phyloP scores from a whole-genome alignment of 1,140 invertebrate genomes.

The Ganaspis sp. region DNA sequence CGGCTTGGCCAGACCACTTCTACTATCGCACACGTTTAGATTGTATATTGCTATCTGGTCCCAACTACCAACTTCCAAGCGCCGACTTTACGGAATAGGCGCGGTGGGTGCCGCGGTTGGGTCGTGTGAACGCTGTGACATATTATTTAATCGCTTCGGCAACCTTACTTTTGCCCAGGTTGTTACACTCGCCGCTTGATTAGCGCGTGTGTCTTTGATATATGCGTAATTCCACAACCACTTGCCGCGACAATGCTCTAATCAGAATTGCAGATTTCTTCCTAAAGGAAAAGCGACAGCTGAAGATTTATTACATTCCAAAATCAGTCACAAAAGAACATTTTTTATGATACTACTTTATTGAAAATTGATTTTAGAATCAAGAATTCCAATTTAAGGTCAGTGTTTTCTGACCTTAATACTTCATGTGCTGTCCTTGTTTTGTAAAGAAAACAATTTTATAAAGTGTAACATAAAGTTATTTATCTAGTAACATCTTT shows the following conservation, averaged over 20 bases:
- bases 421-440: too few relatives aligned
- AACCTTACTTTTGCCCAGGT: constrained; percentile 38
- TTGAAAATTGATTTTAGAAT: too few relatives aligned
- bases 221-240: background rate
- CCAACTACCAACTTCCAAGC: constrained; percentile 53
- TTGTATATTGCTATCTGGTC: constrained; percentile 38
- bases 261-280: too few relatives aligned
- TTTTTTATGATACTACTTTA: too few relatives aligned
- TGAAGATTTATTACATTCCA: too few relatives aligned
- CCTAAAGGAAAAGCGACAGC: too few relatives aligned
- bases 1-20: constrained; percentile 37
- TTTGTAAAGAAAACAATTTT: too few relatives aligned
- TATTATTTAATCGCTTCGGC: constrained; percentile 72
- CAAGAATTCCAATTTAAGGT: too few relatives aligned
- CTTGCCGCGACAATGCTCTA: background rate
- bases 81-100: constrained; percentile 60
- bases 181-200: background rate
- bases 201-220: background rate
- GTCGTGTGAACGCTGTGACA: constrained; percentile 77
- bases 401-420: too few relatives aligned
- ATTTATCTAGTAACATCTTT: too few relatives aligned
- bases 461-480: too few relatives aligned
- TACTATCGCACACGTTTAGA: background rate
- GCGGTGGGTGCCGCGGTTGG: constrained; percentile 67
- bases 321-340: too few relatives aligned